Conservation (phyloP, 2,113 vertebrate genomes). For the Dicaeum eximium region DNA sequence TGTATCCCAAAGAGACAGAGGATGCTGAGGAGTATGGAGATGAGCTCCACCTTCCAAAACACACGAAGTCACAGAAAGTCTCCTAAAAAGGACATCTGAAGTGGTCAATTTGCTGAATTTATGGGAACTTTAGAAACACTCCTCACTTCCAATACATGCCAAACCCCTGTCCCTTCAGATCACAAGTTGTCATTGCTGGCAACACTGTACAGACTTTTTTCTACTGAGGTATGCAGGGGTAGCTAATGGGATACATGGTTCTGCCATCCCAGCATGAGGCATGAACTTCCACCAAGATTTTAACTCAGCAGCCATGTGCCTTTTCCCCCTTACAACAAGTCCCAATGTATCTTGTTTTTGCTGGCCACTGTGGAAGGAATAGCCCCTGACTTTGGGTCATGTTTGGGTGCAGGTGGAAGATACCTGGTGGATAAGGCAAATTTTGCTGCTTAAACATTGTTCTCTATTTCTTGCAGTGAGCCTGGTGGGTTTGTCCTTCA, state of each 20-base stretch:
- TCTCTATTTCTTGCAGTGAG: background rate
- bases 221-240: background rate
- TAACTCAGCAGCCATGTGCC: background rate
- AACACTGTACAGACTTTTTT: background rate
- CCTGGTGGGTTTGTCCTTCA: background rate
- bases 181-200: background rate
- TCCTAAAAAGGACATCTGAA: background rate
- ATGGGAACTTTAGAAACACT: background rate
- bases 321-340: background rate
- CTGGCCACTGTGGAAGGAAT: background rate
- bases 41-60: background rate
- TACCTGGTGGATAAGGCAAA: background rate
- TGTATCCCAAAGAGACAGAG: background rate
- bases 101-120: background rate
- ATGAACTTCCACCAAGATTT: background rate
- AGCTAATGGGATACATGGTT: background rate
- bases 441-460: background rate
- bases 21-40: background rate
- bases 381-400: background rate
- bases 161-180: background rate
- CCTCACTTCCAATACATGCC: background rate
- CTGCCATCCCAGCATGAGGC: background rate
- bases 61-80: background rate
- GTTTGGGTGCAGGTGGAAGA: background rate
- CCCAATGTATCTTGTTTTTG: background rate